Evolutionary conservation across 1,140 invertebrate species (phyloP), one percentile per base, ranked within the genome.

Genomic region (Euborellia annulipes): DNA sequence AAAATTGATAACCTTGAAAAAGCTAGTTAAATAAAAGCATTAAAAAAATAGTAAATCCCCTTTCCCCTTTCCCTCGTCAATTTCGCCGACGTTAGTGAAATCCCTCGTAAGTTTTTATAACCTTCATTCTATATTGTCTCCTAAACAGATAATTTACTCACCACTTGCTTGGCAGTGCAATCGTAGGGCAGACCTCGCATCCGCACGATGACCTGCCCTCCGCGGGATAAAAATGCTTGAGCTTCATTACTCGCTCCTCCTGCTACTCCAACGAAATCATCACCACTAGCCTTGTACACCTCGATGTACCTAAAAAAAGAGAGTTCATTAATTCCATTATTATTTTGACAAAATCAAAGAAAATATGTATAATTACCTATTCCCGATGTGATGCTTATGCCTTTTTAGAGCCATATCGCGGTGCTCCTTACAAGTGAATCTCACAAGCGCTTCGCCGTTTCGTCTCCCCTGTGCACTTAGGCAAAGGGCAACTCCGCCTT

Each of bases 101-200:
- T n/a, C n/a, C n/a, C n/a, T n/a, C n/a, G n/a, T n/a, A n/a, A n/a
- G n/a, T n/a, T n/a, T n/a, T n/a, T n/a, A n/a, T n/a, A n/a, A n/a
- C n/a, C n/a, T n/a, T n/a, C n/a, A n/a, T n/a, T n/a, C n/a, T n/a
- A n/a, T n/a, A n/a, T n/a, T n/a, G n/a, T n/a, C n/a, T n/a, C n/a
- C n/a, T n/a, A n/a, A n/a, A n/a, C n/a, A n/a, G n/a, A n/a, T n/a
- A n/a, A n/a, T n/a, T n/a, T n/a, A 73, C 79, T 77, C 65, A 98
- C 93, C 62, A 98, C 93, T 88, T 98, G 91, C 61, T 94, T 85
- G 18, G 92, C 82, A 6, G 89, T 92, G 52, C 91, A 94, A 58
- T 96, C 92, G 59, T 98, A 99, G 2, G 96, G 96, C 49, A 99
- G 69, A 1, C 96, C 96, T 40, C 96, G 73, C 95, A 98, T 98